Evolutionary conservation across 1,140 invertebrate genomes (phyloP), one percentile per base, ranked within the genome.

Genomic region (Elymnias hypermnestra): DNA sequence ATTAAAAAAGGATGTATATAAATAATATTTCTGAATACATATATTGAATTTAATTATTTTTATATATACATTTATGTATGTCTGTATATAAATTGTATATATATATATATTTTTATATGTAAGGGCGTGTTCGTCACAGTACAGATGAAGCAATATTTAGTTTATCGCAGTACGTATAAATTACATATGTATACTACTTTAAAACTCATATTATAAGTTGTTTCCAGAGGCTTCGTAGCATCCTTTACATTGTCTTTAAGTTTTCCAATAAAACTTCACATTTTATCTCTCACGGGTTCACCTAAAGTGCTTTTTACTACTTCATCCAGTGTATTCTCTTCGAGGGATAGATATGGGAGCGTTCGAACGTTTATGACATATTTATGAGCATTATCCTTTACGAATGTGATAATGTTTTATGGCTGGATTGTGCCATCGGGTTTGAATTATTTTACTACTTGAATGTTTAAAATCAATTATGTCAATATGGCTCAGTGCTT

Each of bases 191-290:
- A n/a, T n/a, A n/a, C n/a, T n/a, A n/a, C n/a, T n/a, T 13, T 10
- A 13, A 29, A 29, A 12, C 9, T 29, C n/a, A n/a, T n/a, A n/a
- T n/a, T n/a, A n/a, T n/a, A n/a, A 29, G 4, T 29, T 9, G 1
- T 29, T 13, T 12, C 1, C 9, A 14, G 14, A 13, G 9, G 26
- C 26, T 29, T 29, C 9, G 26, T 9, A 14, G 14, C 28, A 23
- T 28, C 22, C 10, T 36, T 36, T 37, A 46, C 23, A 46, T 14
- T 37, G 22, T 26, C 29, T 38, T 38, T 25, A 46, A 46, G 31
- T 46, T 46, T 46, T 38, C 35, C 44, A 46, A 46, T 46, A 46
- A 38, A 46, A 46, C 44, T 46, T 46, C n/a, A 26, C 9, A 15
- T 33, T 33, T 33, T 33, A 33, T 46, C 36, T 46, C 25, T 21